Conservation (phyloP, 2,113 vertebrate species). For the Gobius niger region DNA sequence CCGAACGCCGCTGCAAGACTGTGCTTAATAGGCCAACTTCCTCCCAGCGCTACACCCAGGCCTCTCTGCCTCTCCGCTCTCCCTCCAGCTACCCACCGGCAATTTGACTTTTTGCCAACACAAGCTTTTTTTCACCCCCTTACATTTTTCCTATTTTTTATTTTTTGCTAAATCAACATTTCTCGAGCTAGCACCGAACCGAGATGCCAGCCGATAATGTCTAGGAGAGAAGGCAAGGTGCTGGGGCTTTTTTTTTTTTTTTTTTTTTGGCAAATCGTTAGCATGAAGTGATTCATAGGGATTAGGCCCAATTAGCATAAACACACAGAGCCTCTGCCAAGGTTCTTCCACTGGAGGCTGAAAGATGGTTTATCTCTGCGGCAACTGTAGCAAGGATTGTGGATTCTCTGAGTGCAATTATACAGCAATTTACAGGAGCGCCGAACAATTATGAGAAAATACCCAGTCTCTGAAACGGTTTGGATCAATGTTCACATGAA, state of each 20-base stretch:
- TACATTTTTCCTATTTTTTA: neutral
- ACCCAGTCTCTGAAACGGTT: too few relatives aligned
- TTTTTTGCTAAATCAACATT: conserved; percentile 56
- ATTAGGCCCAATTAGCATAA: conserved; percentile 34
- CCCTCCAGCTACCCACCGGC: conserved; percentile 55
- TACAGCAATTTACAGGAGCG: neutral
- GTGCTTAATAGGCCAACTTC: conserved; percentile 56
- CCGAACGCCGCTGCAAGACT: conserved; percentile 37
- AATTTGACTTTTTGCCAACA: conserved; percentile 66
- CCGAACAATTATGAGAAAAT: too few relatives aligned
- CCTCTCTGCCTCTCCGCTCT: conserved; percentile 45
- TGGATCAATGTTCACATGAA: too few relatives aligned
- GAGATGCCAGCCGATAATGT: conserved; percentile 24
- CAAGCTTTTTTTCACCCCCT: conserved; percentile 10
- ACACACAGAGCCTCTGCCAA: conserved; percentile 23
- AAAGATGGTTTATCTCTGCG: neutral
- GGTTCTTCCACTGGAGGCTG: neutral
- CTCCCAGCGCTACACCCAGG: conserved; percentile 53
- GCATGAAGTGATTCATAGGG: conserved; percentile 21
- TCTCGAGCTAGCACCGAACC: conserved; percentile 37
- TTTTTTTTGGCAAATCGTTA: conserved; percentile 25
- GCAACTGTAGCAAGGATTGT: neutral
- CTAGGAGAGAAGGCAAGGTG: conserved; percentile 6
- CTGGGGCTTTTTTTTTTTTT: neutral
- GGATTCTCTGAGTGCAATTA: neutral